phyloP scores from a whole-genome alignment of 2,797 vertebrate species.

The Molossus alvarezi region DNA sequence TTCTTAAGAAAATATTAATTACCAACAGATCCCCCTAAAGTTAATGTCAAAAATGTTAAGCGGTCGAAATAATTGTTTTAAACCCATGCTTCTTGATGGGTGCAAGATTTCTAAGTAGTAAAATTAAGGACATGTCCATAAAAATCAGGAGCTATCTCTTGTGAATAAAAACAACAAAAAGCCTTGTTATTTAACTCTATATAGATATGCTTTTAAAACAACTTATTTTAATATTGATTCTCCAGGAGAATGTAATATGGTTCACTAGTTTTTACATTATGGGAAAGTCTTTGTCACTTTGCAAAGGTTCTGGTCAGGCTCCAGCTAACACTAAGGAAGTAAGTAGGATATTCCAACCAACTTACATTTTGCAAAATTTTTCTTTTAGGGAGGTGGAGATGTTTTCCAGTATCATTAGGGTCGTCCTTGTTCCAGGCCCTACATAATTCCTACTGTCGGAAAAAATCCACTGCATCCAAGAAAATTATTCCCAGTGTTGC shows the following conservation, averaged over 20 bases:
- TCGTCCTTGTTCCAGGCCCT: conserved; percentile 84
- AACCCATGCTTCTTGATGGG: not conserved
- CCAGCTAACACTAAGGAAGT: not conserved
- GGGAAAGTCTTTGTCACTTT: not conserved
- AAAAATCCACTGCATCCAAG: conserved; percentile 85
- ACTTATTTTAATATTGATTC: conserved; percentile 34
- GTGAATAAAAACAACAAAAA: not conserved
- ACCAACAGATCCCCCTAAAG: not conserved
- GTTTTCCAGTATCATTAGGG: conserved; percentile 14
- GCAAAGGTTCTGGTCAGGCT: not conserved
- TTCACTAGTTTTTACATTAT: conserved; percentile 44
- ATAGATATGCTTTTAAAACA: not conserved
- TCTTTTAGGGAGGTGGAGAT: conserved; percentile 78
- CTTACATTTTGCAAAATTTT: conserved; percentile 64
- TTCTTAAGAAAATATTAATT: not conserved
- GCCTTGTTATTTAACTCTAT: not conserved
- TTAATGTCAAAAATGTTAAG: not conserved
- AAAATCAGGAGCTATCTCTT: not conserved
- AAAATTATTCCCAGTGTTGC: conserved; percentile 81
- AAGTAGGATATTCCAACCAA: not conserved
- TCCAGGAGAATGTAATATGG: not conserved
- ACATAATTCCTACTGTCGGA: conserved; percentile 91
- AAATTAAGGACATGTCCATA: conserved; percentile 7
- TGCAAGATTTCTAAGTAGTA: conserved; percentile 46
- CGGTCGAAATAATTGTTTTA: conserved; percentile 36